phyloP scores from a whole-genome alignment of 2,888 invertebrate species.

The Aspidiotus destructor region DNA sequence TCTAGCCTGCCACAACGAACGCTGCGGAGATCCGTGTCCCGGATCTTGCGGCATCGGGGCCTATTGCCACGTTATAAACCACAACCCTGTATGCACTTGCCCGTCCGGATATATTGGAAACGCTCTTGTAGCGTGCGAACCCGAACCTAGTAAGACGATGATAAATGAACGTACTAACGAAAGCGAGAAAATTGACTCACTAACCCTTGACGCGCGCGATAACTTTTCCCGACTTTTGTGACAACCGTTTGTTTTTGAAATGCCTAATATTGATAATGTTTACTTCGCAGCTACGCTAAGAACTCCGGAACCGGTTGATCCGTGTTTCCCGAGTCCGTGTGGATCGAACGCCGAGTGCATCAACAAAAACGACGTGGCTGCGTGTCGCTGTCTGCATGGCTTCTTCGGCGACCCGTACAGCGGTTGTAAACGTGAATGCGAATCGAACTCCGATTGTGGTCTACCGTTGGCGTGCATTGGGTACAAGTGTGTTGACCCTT shows the following conservation, averaged over 20 bases:
- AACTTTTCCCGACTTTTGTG: too few relatives aligned
- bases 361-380: slow-evolving; percentile 72
- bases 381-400: slow-evolving; percentile 68
- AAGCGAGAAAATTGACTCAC: too few relatives aligned
- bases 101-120: slow-evolving; percentile 62
- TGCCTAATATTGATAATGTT: slow-evolving; percentile 2
- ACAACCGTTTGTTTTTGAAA: too few relatives aligned
- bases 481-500: slow-evolving; percentile 75
- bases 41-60: slow-evolving; percentile 42
- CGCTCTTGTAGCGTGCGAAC: slow-evolving; percentile 60
- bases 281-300: slow-evolving; percentile 51
- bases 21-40: slow-evolving; percentile 40
- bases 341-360: slow-evolving; percentile 76
- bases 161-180: background rate
- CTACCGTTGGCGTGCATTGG: slow-evolving; percentile 63
- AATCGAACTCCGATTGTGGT: slow-evolving; percentile 66
- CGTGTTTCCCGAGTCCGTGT: slow-evolving; percentile 73
- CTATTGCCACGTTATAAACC: slow-evolving; percentile 52
- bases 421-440: slow-evolving; percentile 65
- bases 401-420: slow-evolving; percentile 77
- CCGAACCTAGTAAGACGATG: slow-evolving; percentile 43
- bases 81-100: slow-evolving; percentile 56
- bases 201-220: too few relatives aligned
- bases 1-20: slow-evolving; percentile 40
- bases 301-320: slow-evolving; percentile 54